Base-by-base conservation (phyloP, 2,888 invertebrate genomes). In the Troides aeacus region DNA sequence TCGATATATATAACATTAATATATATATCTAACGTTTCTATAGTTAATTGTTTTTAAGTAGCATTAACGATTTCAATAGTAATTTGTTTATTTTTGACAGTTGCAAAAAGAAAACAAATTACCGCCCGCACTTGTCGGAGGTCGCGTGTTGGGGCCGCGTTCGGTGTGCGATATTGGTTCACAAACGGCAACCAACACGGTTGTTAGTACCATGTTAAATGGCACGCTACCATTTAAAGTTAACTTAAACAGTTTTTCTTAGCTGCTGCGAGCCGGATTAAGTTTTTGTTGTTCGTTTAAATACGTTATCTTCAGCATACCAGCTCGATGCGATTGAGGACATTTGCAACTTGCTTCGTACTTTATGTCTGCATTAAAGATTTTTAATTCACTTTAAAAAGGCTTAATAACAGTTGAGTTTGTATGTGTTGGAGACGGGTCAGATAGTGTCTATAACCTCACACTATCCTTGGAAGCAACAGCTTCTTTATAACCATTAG, bases 111-210 rank as follows among this genome's bases (percentile, higher is more conserved):
- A 56, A 53, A 56, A 57, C 64, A 57, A 64, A 64, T 64, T 57
- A 21, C 57, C 53, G 46, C 30, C 4, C n/a, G 42, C 56, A 42
- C 24, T 60, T 30, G 5, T 50, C 50, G 15, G 24, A 21, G 8
- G 42, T 70, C 50, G 70, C 70, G 64, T 70, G 70, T 24, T 60
- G 8, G 56, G 23, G 21, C 62, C 58, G 59, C 66, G 39, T 65
- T 65, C 60, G 15, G 30, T 46, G 63, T 59, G 39, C 66, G 66
- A 66, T 70, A 64, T 56, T 61, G 66, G 60, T 59, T 30, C 62
- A 63, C 64, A 67, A 67, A 70, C 61, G 64, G 64, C 64, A 46
- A 23, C 61, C 67, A 70, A 67, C 62, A 63, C 59, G 70, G 70
- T 63, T 70, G 66, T 64, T 67, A 64, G 61, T 64, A 23, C 18